Conservation (phyloP, 2,888 invertebrate genomes). For the Bruchidius siliquastri region DNA sequence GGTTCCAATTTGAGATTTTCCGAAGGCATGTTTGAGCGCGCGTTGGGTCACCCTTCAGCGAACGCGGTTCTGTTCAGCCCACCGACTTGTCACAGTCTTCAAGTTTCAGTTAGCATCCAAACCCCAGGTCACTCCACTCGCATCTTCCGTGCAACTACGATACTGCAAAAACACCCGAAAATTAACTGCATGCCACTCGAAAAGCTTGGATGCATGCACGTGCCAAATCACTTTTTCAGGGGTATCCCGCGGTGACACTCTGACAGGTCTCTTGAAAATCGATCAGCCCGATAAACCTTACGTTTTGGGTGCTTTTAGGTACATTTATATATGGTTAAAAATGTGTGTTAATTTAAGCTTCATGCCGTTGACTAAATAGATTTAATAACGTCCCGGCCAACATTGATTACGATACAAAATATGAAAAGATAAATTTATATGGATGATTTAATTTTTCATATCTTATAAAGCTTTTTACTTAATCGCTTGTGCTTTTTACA, state of each 20-base stretch:
- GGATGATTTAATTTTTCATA: too few species aligned
- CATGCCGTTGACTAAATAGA: too few species aligned
- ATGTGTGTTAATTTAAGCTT: too few species aligned
- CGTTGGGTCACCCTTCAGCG: neutral
- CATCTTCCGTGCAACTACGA: neutral
- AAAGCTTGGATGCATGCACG: neutral
- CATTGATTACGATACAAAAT: too few species aligned
- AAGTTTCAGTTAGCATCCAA: neutral
- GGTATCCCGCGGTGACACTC: neutral
- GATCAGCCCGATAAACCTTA: too few species aligned
- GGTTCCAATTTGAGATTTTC: conserved; percentile 27
- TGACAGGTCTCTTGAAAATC: too few species aligned
- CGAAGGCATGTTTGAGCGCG: conserved; percentile 9
- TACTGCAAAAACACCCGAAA: neutral
- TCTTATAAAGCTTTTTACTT: too few species aligned
- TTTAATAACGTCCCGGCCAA: too few species aligned
- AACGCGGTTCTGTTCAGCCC: neutral
- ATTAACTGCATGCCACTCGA: neutral
- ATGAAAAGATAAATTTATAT: too few species aligned
- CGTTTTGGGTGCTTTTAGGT: too few species aligned
- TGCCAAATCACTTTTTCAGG: neutral
- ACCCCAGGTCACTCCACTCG: neutral
- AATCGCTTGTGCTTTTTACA: too few species aligned
- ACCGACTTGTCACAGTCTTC: neutral
- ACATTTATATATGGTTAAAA: too few species aligned